These are phyloP conservation scores for Heliornis fulica DNA, from an alignment of 2,113 vertebrate species.

Conservation along the genomic window DNA sequence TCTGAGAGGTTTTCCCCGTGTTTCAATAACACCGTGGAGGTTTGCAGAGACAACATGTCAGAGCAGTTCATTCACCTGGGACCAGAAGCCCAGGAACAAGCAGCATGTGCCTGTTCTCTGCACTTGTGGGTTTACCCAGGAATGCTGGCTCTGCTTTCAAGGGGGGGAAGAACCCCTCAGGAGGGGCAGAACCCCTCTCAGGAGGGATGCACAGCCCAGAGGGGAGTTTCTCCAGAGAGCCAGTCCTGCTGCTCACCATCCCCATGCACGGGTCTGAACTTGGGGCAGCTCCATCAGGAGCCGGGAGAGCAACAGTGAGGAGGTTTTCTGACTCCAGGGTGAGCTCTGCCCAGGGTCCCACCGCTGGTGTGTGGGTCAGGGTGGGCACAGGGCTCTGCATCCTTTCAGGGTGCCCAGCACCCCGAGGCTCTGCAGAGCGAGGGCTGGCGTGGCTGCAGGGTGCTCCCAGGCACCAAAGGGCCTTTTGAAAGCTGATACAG, in stretches of 20 bases:
- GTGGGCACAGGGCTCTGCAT: too few species aligned
- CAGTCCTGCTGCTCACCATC: accelerated
- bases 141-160: too few species aligned
- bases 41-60: not conserved
- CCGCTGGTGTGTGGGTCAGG: too few species aligned
- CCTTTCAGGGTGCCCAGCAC: too few species aligned
- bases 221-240: not conserved
- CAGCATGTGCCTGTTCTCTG: accelerated
- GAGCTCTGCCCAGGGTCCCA: too few species aligned
- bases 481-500: too few species aligned
- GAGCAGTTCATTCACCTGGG: not conserved
- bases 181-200: too few species aligned
- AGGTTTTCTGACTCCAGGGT: accelerated
- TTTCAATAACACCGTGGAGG: not conserved
- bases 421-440: too few species aligned
- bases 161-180: too few species aligned
- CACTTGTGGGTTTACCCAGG: not conserved
- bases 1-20: not conserved
- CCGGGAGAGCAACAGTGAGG: too few species aligned
- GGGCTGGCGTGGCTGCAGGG: too few species aligned
- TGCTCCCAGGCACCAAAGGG: too few species aligned
- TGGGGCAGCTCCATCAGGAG: not conserved
- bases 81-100: not conserved
- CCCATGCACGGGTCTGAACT: not conserved
- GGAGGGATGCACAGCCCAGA: not conserved